Percentiles rank a stretch among this genome's conserved stretches.
Evolutionary conservation across 1,140 invertebrate species (phyloP).

Genomic region (Oreohelix idahoensis): DNA sequence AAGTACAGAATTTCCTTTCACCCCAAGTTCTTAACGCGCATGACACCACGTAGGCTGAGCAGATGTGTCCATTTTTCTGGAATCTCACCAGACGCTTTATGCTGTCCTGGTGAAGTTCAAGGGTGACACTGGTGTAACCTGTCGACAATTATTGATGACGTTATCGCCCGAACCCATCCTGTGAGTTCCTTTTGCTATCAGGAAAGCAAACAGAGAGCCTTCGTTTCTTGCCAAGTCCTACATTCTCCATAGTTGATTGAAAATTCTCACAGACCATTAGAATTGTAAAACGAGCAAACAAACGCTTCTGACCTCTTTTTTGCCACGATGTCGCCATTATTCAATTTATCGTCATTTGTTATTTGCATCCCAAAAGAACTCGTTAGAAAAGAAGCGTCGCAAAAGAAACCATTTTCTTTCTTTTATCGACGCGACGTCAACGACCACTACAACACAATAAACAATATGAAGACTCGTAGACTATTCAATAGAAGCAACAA

Average conservation of each 20-base stretch:
- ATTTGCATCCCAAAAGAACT: slow-evolving; percentile 21
- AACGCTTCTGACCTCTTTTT: not conserved
- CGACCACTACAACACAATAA: too few species aligned
- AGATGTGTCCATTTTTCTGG: slow-evolving; percentile 1
- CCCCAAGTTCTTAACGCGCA: not conserved
- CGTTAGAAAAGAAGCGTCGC: not conserved
- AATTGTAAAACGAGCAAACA: slow-evolving; percentile 37
- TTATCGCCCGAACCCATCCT: slow-evolving; percentile 14
- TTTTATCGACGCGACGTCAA: too few species aligned
- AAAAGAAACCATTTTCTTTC: too few species aligned
- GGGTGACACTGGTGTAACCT: not conserved
- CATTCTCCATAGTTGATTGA: slow-evolving; percentile 24
- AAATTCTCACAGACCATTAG: slow-evolving; percentile 38
- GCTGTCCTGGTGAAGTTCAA: not conserved
- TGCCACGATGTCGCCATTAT: slow-evolving; percentile 24
- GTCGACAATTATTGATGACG: slow-evolving; percentile 28
- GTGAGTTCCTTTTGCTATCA: slow-evolving; percentile 6
- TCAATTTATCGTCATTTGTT: slow-evolving; percentile 26
- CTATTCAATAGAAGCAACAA: too few species aligned
- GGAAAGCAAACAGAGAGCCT: slow-evolving; percentile 25
- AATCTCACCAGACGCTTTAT: not conserved
- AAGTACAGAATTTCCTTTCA: too few species aligned
- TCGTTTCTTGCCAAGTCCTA: not conserved
- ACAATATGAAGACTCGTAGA: too few species aligned
- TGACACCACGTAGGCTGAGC: slow-evolving; percentile 9